Percentiles rank a stretch among this genome's conserved stretches.
Evolutionary conservation across 2,888 invertebrate species (phyloP).

Genomic region (Encarsia formosa): DNA sequence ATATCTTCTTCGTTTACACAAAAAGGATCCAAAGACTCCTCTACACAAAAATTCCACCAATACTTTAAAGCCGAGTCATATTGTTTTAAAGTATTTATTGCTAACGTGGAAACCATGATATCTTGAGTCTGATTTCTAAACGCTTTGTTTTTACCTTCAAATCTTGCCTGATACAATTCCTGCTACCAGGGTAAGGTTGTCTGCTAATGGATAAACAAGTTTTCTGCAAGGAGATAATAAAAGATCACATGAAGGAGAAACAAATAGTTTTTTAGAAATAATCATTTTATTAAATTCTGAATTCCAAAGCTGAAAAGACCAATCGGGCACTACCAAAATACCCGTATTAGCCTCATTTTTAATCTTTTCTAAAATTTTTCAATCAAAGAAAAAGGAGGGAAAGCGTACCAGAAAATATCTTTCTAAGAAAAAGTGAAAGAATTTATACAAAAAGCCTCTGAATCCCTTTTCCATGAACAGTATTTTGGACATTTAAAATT

Average conservation of each 20-base stretch:
- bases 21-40: neutral
- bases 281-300: neutral
- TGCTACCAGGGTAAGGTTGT: neutral
- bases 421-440: neutral
- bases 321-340: neutral
- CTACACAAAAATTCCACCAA: neutral
- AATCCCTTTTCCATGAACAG: neutral
- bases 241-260: neutral
- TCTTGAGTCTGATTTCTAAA: neutral
- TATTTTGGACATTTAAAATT: neutral
- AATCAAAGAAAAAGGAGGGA: slow-evolving; percentile 3
- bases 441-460: neutral
- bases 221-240: slow-evolving; percentile 11
- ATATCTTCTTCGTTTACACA: neutral
- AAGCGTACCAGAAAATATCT: neutral
- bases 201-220: neutral
- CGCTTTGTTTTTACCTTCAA: neutral
- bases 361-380: neutral
- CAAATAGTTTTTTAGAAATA: neutral
- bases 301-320: neutral
- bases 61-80: neutral
- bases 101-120: neutral
- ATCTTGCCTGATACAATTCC: neutral
- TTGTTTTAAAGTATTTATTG: neutral
- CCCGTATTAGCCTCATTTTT: neutral